phyloP scores from a whole-genome alignment of 1,140 invertebrate genomes.

The Dufourea novaeangliae region DNA sequence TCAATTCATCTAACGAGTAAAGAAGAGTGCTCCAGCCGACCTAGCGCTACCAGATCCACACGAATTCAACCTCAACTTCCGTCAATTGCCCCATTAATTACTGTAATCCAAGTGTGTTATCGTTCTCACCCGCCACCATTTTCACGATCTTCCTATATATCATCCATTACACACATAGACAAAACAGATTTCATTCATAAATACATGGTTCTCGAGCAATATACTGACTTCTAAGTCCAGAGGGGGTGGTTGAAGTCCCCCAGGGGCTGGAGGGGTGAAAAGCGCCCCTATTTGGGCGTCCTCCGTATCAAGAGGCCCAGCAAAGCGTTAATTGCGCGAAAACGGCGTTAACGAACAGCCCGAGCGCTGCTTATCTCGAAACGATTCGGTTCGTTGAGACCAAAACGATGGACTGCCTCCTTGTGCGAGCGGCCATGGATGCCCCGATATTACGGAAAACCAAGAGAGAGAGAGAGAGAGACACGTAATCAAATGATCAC shows the following conservation, averaged over 20 bases:
- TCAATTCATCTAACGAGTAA: too few relatives aligned
- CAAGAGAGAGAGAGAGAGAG: constrained; percentile 20
- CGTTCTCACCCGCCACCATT: background rate
- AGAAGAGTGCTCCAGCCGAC: too few relatives aligned
- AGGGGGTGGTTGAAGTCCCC: too few relatives aligned
- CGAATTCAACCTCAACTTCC: too few relatives aligned
- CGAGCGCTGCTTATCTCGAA: constrained; percentile 27
- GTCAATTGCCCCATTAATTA: too few relatives aligned
- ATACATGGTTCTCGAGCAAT: background rate
- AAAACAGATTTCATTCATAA: background rate
- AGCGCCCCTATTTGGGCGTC: background rate
- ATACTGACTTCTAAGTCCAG: background rate
- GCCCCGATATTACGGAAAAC: constrained; percentile 11
- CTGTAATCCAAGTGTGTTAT: too few relatives aligned
- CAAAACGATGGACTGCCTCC: constrained; percentile 3
- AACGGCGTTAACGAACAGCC: constrained; percentile 60
- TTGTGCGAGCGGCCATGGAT: constrained; percentile 1
- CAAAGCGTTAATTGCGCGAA: constrained; percentile 62
- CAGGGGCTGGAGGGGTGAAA: background rate
- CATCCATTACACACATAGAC: background rate
- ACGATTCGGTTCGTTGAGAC: background rate
- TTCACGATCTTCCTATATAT: background rate
- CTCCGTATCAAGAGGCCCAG: background rate
- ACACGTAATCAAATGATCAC: constrained; percentile 39
- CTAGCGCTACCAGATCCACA: too few relatives aligned